phyloP scores from a whole-genome alignment of 2,797 vertebrate species.

The Tiaroga cobitis region DNA sequence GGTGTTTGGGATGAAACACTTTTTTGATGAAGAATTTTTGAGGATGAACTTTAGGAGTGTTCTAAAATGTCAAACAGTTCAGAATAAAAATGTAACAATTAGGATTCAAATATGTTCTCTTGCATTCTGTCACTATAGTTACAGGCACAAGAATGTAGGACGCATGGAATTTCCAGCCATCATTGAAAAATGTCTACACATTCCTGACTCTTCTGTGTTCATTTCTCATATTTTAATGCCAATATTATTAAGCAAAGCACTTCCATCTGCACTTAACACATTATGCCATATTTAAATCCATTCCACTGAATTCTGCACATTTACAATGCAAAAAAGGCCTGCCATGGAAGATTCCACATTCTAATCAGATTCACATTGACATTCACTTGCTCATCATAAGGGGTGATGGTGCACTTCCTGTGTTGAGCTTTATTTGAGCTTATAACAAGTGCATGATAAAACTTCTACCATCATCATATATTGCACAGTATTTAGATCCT shows the following conservation, averaged over 20 bases:
- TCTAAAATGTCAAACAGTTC: background rate
- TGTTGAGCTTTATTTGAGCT: background rate
- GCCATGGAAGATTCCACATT: constrained; percentile 10
- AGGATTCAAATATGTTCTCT: background rate
- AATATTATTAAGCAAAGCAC: background rate
- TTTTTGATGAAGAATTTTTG: too few relatives aligned
- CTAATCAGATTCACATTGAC: constrained; percentile 22
- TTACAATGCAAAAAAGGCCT: background rate
- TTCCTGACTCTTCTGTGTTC: background rate
- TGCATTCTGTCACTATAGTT: background rate
- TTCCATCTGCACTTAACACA: background rate
- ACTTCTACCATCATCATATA: background rate
- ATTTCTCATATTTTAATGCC: background rate
- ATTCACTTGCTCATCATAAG: constrained; percentile 15
- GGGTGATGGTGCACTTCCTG: background rate
- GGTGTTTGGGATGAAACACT: background rate
- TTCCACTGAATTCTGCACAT: background rate
- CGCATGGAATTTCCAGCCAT: background rate
- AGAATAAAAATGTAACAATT: background rate
- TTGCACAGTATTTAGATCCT: constrained; percentile 43
- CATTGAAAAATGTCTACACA: background rate
- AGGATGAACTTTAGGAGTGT: background rate
- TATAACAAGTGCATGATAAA: background rate
- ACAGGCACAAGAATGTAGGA: background rate
- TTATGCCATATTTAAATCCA: background rate